Base-by-base conservation (phyloP, 1,140 invertebrate genomes). In the Sarcophaga bullata region DNA sequence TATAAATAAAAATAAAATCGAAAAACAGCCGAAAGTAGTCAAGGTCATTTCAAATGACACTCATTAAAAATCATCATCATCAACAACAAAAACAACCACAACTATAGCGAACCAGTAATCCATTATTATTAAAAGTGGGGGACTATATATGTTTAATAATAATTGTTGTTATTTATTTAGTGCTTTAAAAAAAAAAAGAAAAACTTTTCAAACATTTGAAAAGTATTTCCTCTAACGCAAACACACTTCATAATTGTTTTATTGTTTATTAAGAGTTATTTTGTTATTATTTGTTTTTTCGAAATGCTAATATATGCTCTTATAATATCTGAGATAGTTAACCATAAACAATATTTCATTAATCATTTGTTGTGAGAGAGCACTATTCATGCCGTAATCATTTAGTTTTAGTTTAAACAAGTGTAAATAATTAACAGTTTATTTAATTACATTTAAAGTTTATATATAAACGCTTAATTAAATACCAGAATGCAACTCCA, bases 51-150 rank as follows among this genome's bases (percentile, higher is more conserved):
- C 17, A 68, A 68, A 68, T 68, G 62, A 68, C 62, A 68, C 62
- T 68, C 62, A 68, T 68, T 68, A 68, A 68, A 68, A 19, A 68
- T 68, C 62, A 68, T 68, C 62, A 68, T 68, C 54, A 58, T n/a
- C 54, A 58, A 3, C 62, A 37, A 2, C 25, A 37, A 37, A 1
- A 37, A 37, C 25, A 37, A 37, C 25, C 25, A 37, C 25, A 37
- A 37, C 25, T 37, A 37, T 37, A 37, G 25, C 25, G 25, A 37
- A 37, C 25, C 25, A 37, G 62, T 17, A 17, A 68, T 68, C 62
- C 62, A 68, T 68, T 68, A 68, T 68, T 68, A 68, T 68, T 68
- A 68, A 68, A 68, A 68, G 62, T 68, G 62, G 62, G 62, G 62
- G 62, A 68, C 15, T 58, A 19, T 68, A 37, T 37, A 37, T 37